A percentile compares a stretch with the other conserved stretches of the same genome.
phyloP scores from a whole-genome alignment of 1,140 invertebrate genomes.

The Drosophila elegans region DNA sequence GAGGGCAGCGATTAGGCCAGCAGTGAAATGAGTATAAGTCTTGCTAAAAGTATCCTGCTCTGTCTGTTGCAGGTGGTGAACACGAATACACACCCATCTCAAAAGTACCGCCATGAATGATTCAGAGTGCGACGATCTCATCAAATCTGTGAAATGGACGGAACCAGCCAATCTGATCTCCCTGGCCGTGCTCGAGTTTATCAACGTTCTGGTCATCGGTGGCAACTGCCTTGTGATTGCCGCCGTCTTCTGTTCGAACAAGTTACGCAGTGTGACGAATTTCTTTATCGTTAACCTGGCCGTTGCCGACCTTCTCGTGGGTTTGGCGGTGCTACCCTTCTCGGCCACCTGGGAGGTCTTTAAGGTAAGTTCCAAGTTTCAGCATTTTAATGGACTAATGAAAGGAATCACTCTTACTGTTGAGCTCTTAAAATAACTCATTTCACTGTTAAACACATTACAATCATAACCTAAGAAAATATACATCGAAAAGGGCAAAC shows the following conservation, averaged over 20 bases:
- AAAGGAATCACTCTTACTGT: too few relatives aligned
- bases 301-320: slow-evolving; percentile 96
- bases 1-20: slow-evolving; percentile 23
- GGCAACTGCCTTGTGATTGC: slow-evolving; percentile 96
- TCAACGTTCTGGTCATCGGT: slow-evolving; percentile 94
- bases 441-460: too few relatives aligned
- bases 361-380: slow-evolving; percentile 87
- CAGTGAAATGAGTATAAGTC: slow-evolving; percentile 30
- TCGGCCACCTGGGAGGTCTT: slow-evolving; percentile 95
- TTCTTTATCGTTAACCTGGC: slow-evolving; percentile 97
- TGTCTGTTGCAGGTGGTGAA: slow-evolving; percentile 76
- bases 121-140: slow-evolving; percentile 90
- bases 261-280: slow-evolving; percentile 96
- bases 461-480: too few relatives aligned
- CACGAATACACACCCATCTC: slow-evolving; percentile 70
- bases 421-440: too few relatives aligned
- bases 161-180: slow-evolving; percentile 90
- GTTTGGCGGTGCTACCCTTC: slow-evolving; percentile 95
- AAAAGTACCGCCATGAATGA: slow-evolving; percentile 88
- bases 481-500: too few relatives aligned
- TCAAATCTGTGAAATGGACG: slow-evolving; percentile 91
- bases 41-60: slow-evolving; percentile 8
- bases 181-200: slow-evolving; percentile 91
- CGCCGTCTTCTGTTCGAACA: slow-evolving; percentile 94
- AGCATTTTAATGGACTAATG: slow-evolving; percentile 63